A percentile compares a stretch with the other conserved stretches of the same genome.
Conservation (phyloP, 2,888 invertebrate species). For the Sarcophaga carnaria region DNA sequence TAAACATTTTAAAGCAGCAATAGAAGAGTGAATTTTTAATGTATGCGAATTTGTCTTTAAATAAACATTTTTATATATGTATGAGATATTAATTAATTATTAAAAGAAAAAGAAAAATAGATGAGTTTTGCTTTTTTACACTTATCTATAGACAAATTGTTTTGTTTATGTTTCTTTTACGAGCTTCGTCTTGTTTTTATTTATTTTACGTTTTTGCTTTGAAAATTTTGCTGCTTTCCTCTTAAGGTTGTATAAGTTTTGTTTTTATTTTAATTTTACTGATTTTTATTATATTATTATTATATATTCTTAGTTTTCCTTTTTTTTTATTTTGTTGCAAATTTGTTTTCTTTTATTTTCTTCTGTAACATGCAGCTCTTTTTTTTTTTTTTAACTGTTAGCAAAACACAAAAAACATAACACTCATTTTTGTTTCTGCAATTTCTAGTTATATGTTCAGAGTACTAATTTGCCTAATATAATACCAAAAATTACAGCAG, state of each 20-base stretch:
- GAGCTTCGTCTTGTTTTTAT: slow-evolving; percentile 34
- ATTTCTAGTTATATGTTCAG: slow-evolving; percentile 83
- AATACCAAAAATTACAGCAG: slow-evolving; percentile 88
- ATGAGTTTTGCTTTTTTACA: slow-evolving; percentile 48
- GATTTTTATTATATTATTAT: slow-evolving; percentile 43
- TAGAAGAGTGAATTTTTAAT: slow-evolving; percentile 4
- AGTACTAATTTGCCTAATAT: slow-evolving; percentile 91
- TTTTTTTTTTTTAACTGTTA: slow-evolving; percentile 64
- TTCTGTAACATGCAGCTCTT: slow-evolving; percentile 66
- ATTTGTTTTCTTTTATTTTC: slow-evolving; percentile 56
- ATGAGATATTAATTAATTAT: slow-evolving; percentile 24
- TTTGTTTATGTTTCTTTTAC: slow-evolving; percentile 46
- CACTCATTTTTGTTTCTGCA: slow-evolving; percentile 64
- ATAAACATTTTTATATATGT: not conserved
- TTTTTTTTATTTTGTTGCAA: slow-evolving; percentile 63
- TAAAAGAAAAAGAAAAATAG: slow-evolving; percentile 37
- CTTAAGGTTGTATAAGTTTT: slow-evolving; percentile 55
- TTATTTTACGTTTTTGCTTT: slow-evolving; percentile 43
- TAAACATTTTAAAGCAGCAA: slow-evolving; percentile 47
- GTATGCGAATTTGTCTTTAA: not conserved
- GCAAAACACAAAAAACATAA: slow-evolving; percentile 69
- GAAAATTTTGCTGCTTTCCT: slow-evolving; percentile 61
- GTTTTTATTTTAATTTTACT: slow-evolving; percentile 1
- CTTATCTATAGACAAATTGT: slow-evolving; percentile 57
- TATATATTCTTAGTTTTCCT: slow-evolving; percentile 54